phyloP scores from a whole-genome alignment of 2,888 invertebrate genomes.

The Drosophila longiperda region DNA sequence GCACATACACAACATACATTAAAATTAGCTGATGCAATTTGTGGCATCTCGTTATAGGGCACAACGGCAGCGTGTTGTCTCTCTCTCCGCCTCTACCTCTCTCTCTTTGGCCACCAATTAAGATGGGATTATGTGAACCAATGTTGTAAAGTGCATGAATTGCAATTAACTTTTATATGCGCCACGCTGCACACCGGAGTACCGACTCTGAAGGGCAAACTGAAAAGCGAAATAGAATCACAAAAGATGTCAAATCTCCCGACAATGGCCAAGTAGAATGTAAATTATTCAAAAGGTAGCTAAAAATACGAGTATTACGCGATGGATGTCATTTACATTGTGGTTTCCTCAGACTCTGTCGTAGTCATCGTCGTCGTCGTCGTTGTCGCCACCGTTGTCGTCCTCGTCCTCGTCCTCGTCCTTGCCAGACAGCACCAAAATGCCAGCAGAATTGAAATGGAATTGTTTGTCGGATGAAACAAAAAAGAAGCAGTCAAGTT shows the following conservation, averaged over 20 bases:
- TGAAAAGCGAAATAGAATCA: slow-evolving; percentile 34
- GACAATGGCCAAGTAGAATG: slow-evolving; percentile 70
- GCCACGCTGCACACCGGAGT: slow-evolving; percentile 33
- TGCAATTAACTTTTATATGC: slow-evolving; percentile 56
- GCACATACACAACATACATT: slow-evolving; percentile 17
- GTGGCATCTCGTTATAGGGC: slow-evolving; percentile 28
- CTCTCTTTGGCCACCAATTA: slow-evolving; percentile 21
- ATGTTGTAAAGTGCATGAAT: slow-evolving; percentile 47
- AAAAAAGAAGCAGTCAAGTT: slow-evolving; percentile 21
- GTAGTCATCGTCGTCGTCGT: slow-evolving; percentile 5
- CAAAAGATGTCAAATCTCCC: slow-evolving; percentile 64
- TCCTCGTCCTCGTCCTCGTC: slow-evolving; percentile 3
- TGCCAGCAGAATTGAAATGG: slow-evolving; percentile 51
- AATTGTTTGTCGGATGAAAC: slow-evolving; percentile 40
- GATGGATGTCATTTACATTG: slow-evolving; percentile 73
- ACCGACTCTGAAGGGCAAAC: background rate
- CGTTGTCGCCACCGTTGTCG: background rate
- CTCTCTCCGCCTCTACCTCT: background rate
- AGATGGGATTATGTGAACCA: slow-evolving; percentile 31
- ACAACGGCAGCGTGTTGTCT: slow-evolving; percentile 17
- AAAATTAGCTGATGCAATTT: slow-evolving; percentile 30
- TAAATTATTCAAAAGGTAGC: slow-evolving; percentile 77
- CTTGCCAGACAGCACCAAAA: slow-evolving; percentile 35
- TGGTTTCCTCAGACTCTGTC: slow-evolving; percentile 35
- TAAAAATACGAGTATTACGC: slow-evolving; percentile 62